phyloP scores from a whole-genome alignment of 1,140 invertebrate species.

The Cotesia typhae region DNA sequence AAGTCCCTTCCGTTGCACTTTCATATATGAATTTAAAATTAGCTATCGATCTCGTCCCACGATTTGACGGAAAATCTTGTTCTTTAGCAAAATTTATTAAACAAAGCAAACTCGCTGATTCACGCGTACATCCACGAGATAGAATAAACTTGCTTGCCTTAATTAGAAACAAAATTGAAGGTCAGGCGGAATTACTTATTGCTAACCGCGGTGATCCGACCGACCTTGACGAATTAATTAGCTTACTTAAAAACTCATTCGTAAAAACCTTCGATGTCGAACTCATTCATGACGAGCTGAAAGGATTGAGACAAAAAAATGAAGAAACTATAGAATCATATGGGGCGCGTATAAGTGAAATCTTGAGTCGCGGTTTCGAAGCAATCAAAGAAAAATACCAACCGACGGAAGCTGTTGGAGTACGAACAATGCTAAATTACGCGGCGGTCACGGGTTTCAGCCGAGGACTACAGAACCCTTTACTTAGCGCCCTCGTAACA shows the following conservation, averaged over 20 bases:
- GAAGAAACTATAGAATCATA: background rate
- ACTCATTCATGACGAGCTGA: background rate
- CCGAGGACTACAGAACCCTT: background rate
- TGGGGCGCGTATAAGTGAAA: slow-evolving; percentile 2
- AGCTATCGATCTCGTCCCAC: slow-evolving; percentile 15
- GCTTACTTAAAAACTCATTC: slow-evolving; percentile 1
- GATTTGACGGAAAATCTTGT: slow-evolving; percentile 19
- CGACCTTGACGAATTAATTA: slow-evolving; percentile 1
- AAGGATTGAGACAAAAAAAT: background rate
- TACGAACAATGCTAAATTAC: background rate
- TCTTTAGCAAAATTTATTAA: slow-evolving; percentile 20
- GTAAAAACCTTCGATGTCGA: background rate
- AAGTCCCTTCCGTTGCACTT: no score
- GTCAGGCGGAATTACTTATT: slow-evolving; percentile 1
- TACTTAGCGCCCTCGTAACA: no score
- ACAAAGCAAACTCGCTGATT: slow-evolving; percentile 22
- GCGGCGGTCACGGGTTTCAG: background rate
- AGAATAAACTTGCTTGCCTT: slow-evolving; percentile 8
- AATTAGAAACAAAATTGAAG: slow-evolving; percentile 24
- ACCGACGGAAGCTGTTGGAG: background rate
- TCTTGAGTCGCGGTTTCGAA: background rate
- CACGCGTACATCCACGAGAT: background rate
- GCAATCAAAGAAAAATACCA: slow-evolving; percentile 12
- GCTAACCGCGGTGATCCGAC: slow-evolving; percentile 1
- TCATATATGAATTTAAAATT: background rate